These are phyloP conservation scores for Drosophila prostipennis DNA, from an alignment of 2,888 invertebrate genomes.

Conservation along the genomic window DNA sequence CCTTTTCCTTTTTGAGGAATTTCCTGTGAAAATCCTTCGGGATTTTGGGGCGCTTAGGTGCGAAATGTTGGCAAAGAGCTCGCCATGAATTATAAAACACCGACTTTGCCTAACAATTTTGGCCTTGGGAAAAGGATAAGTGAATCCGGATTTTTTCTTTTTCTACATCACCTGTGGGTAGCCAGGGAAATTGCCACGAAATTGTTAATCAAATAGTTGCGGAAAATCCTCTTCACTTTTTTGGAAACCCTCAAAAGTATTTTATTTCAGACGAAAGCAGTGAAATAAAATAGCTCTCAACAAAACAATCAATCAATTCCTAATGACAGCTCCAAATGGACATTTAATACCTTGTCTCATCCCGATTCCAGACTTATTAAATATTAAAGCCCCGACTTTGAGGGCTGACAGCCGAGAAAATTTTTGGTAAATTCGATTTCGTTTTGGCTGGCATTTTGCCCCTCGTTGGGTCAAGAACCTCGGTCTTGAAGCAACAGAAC, in stretches of 20 bases:
- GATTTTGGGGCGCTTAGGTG: constrained; percentile 22
- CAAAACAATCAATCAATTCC: constrained; percentile 26
- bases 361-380: constrained; percentile 13
- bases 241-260: neutral
- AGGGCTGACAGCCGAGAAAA: constrained; percentile 24
- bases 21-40: constrained; percentile 4
- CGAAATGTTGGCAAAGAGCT: constrained; percentile 21
- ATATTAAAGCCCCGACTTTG: constrained; percentile 26
- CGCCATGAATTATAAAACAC: constrained; percentile 27
- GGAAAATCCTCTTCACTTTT: neutral
- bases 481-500: constrained; percentile 21
- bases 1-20: constrained; percentile 5
- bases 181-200: constrained; percentile 4
- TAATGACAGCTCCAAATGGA: constrained; percentile 25
- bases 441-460: constrained; percentile 20
- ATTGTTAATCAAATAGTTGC: constrained; percentile 11
- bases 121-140: constrained; percentile 2
- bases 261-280: constrained; percentile 1
- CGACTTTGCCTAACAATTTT: neutral
- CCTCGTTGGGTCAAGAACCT: constrained; percentile 63
- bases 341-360: constrained; percentile 18
- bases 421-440: constrained; percentile 20
- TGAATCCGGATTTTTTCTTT: neutral
- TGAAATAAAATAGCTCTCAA: constrained; percentile 13
- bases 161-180: neutral